phyloP scores from a whole-genome alignment of 1,140 invertebrate genomes.

The Homalodisca vitripennis region DNA sequence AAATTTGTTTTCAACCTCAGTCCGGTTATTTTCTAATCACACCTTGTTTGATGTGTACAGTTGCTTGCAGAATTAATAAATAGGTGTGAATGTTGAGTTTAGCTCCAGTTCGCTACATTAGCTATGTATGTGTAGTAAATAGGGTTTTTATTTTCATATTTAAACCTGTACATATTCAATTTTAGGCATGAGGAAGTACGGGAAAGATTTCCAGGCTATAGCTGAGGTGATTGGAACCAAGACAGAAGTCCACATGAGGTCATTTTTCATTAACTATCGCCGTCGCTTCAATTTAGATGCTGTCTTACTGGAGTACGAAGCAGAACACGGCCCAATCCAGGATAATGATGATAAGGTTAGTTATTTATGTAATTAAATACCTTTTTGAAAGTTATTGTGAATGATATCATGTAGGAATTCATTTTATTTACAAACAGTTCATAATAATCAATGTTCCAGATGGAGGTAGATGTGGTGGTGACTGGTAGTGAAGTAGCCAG shows the following conservation, averaged over 20 bases:
- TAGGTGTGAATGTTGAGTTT: no score
- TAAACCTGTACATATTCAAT: slow-evolving; percentile 1
- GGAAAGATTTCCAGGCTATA: slow-evolving; percentile 94
- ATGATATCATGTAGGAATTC: background rate
- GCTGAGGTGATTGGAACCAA: slow-evolving; percentile 95
- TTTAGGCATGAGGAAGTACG: slow-evolving; percentile 81
- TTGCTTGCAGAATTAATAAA: no score
- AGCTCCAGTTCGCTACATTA: no score
- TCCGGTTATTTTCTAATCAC: no score
- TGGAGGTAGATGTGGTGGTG: slow-evolving; percentile 21
- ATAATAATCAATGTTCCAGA: slow-evolving; percentile 25
- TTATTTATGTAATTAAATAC: no score
- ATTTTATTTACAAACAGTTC: background rate
- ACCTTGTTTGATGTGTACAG: no score
- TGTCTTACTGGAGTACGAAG: slow-evolving; percentile 85
- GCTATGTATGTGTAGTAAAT: no score
- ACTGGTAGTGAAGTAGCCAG: background rate
- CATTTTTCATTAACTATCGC: slow-evolving; percentile 89
- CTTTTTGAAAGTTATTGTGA: slow-evolving; percentile 4
- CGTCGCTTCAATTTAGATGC: slow-evolving; percentile 88
- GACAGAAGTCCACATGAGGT: slow-evolving; percentile 86
- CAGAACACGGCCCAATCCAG: slow-evolving; percentile 62
- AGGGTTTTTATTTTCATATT: no score
- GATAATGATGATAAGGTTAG: slow-evolving; percentile 25
- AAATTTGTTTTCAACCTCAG: no score